Evolutionary conservation across 2,797 vertebrate genomes (phyloP), one percentile per base, ranked within the genome.

Genomic region (Coregonus ussuriensis): DNA sequence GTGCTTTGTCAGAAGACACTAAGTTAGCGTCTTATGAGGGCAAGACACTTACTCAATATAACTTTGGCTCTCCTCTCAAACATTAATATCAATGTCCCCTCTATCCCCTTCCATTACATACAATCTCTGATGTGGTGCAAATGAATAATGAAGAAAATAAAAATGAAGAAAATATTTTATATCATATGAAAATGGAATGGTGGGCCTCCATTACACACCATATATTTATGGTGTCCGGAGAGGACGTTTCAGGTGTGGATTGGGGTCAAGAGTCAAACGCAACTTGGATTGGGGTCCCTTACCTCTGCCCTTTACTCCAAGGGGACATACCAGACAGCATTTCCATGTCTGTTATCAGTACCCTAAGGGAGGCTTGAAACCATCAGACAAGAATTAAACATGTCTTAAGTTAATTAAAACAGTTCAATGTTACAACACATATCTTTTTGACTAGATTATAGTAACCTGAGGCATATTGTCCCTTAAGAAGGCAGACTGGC

Each of bases 321-420:
- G 37, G 59, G 75, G 53, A 72, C 77, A 70, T 53, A 78, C 29
- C 52, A 76, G 72, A n/a, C 35, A 16, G 71, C 31, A 9, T 53
- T 52, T 21, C 53, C 70, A 54, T 51, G 74, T 33, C 62, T 74
- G 66, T 4, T 69, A 14, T 78, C 75, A 59, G 52, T 25, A 35
- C 75, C 76, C 18, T 74, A 14, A 51, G 65, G 52, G 33, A 7
- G 59, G 21, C 14, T 15, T 21, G 54, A 31, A 37, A 62, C 66
- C 65, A 86, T 56, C 35, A 72, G 82, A 79, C 82, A 78, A 63
- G 56, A 71, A 84, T 76, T 85, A 82, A 9, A 62, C 18, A 62
- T 62, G 56, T 81, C 78, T 87, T 85, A 82, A 85, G 83, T 81
- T 87, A 88, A 91, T 92, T 90, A 91, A 90, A 70, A 74, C 75